Percentiles rank a stretch among this genome's conserved stretches.
These are phyloP conservation scores for Enteromius trimaculatus DNA, from an alignment of 2,797 vertebrate species.

Conservation along the genomic window DNA sequence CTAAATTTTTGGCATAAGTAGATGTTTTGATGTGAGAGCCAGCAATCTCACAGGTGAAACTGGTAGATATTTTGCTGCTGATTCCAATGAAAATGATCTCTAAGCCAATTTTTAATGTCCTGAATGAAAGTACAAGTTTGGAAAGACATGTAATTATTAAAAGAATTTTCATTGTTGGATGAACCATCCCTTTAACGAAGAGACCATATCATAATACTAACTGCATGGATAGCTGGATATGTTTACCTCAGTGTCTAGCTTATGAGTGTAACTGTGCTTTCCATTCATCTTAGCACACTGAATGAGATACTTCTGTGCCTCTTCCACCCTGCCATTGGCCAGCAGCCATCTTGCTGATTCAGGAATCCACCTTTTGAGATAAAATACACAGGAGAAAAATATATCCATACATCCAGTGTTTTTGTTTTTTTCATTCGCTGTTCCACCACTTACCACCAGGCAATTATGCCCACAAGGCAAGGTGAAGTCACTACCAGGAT, in stretches of 20 bases:
- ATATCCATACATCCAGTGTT: too few relatives aligned
- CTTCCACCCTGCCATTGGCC: constrained; percentile 76
- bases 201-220: background rate
- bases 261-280: constrained; percentile 51
- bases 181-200: background rate
- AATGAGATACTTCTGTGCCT: constrained; percentile 77
- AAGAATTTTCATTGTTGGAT: too few relatives aligned
- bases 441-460: constrained; percentile 79
- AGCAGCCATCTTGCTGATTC: constrained; percentile 89
- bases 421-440: background rate
- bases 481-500: constrained; percentile 78
- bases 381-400: background rate
- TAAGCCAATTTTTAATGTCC: too few relatives aligned
- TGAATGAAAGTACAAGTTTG: too few relatives aligned
- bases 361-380: constrained; percentile 83
- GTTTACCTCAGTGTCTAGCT: constrained; percentile 75
- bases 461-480: constrained; percentile 75
- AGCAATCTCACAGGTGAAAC: too few relatives aligned
- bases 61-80: too few relatives aligned
- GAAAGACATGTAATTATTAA: too few relatives aligned
- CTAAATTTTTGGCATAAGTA: too few relatives aligned
- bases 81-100: too few relatives aligned
- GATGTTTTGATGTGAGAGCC: too few relatives aligned
- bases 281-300: constrained; percentile 81
- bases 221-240: background rate